Base-by-base conservation (phyloP, 2,113 vertebrate genomes). In the Syngnathus typhle region DNA sequence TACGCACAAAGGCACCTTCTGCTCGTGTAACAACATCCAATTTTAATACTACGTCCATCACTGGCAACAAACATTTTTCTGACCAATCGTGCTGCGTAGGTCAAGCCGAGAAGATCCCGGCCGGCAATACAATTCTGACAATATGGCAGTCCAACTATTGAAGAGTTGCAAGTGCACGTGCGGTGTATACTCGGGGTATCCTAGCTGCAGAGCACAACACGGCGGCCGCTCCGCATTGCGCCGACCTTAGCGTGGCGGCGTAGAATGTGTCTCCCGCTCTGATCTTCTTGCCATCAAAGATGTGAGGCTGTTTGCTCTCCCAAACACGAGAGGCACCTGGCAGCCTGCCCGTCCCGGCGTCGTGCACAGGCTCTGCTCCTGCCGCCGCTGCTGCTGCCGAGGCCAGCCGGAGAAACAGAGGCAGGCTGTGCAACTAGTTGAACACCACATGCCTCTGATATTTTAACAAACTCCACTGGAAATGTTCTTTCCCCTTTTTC, bases 121-220 rank as follows among this genome's bases (percentile, higher is more conserved):
- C 5, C 15, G 15, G 44, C 44, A 52, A 52, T 52, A 52, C 49
- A 21, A 52, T 52, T 52, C 19, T 10, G 49, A 21, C 2, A 52
- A 21, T 52, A 51, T 51, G 8, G n/a, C 2, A 8, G 3, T 9
- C 3, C n/a, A 51, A 21, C 19, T n/a, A 52, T n/a, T 52, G 8
- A n/a, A 7, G 2, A 51, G 47, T 51, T 51, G 44, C 59, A 76
- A 6, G 54, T 23, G 37, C 62, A 54, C 46, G 59, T 49, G 52
- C 58, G 71, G 82, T 88, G 81, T 88, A 69, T 81, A 71, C 66
- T 56, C 56, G 2, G 59, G 55, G 86, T 89, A 76, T 90, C 87
- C 82, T 88, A 89, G 89, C 87, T 87, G 86, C 89, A 39, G 78
- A 80, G 76, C 82, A 87, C 75, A 91, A 90, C 88, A 89, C 75